Percentiles rank a stretch among this genome's conserved stretches.
Evolutionary conservation across 30 jellyfish, hydroid and myxozoan genomes (phyloP).

Genomic region (Phacellophora camtschatica): DNA sequence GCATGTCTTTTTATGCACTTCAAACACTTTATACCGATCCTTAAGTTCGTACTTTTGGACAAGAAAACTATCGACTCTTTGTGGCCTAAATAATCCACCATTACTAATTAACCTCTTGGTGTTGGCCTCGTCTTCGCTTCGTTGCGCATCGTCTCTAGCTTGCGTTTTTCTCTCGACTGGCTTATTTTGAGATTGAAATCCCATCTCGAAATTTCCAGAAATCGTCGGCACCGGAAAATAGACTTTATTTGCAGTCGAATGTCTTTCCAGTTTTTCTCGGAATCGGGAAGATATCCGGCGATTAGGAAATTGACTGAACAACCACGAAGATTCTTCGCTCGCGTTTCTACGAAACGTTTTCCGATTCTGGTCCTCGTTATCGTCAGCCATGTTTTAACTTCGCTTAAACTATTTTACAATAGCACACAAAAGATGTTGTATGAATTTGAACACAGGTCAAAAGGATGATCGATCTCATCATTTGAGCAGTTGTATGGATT

Average conservation of each 20-base stretch:
- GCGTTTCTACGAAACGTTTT: not conserved
- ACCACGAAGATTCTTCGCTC: not conserved
- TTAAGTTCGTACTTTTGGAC: conserved; percentile 19
- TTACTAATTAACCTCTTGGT: not conserved
- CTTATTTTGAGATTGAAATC: not conserved
- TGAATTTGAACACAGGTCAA: not conserved
- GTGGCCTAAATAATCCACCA: not conserved
- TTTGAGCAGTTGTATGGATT: too few species aligned
- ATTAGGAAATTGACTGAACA: not conserved
- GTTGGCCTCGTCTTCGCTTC: not conserved
- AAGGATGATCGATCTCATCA: not conserved
- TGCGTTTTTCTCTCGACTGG: not conserved
- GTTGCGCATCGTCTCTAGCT: not conserved
- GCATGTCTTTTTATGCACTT: conserved; percentile 25
- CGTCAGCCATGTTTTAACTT: not conserved
- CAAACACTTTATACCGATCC: conserved; percentile 25
- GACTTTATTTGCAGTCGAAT: not conserved
- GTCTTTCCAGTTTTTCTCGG: not conserved
- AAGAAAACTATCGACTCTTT: not conserved
- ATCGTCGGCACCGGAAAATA: not conserved
- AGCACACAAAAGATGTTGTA: not conserved
- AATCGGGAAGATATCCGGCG: not conserved
- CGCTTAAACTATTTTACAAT: not conserved
- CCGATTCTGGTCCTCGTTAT: not conserved
- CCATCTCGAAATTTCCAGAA: not conserved